Percentiles rank a stretch among this genome's conserved stretches.
phyloP scores from a whole-genome alignment of 2,113 vertebrate genomes.

The Pristiophorus japonicus region DNA sequence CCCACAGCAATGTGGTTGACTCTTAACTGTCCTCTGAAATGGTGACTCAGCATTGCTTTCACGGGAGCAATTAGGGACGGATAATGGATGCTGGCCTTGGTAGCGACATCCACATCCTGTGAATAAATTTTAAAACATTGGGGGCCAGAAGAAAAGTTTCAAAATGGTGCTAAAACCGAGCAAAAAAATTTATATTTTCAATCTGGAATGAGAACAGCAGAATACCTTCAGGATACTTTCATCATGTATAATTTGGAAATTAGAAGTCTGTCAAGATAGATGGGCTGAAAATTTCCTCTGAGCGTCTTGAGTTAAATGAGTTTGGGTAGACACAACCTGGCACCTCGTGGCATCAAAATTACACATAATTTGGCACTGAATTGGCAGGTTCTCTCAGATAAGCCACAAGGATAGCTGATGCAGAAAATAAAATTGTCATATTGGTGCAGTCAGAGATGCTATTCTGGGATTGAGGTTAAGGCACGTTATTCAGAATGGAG shows the following conservation, averaged over 20 bases:
- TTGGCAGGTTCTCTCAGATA: neutral
- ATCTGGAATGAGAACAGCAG: neutral
- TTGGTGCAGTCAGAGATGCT: neutral
- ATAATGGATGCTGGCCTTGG: too few relatives aligned
- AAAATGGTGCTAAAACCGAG: neutral
- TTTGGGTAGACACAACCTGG: neutral
- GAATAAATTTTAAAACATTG: too few relatives aligned
- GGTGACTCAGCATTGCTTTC: too few relatives aligned
- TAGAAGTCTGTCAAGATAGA: neutral
- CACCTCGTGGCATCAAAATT: neutral
- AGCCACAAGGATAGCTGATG: neutral
- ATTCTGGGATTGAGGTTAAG: too few relatives aligned
- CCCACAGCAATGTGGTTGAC: too few relatives aligned
- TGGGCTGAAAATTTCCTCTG: neutral
- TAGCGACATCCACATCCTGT: too few relatives aligned
- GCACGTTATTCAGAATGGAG: too few relatives aligned
- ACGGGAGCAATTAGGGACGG: too few relatives aligned
- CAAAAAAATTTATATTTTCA: neutral
- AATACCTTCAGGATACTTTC: neutral
- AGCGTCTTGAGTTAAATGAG: neutral
- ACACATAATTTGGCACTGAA: neutral
- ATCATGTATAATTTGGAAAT: neutral
- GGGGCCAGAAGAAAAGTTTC: neutral
- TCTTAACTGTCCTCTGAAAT: too few relatives aligned
- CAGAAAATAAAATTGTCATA: neutral